Percentiles rank a stretch among this genome's conserved stretches.
These are phyloP conservation scores for Limenitis camilla DNA, from an alignment of 2,888 invertebrate genomes.

Conservation along the genomic window DNA sequence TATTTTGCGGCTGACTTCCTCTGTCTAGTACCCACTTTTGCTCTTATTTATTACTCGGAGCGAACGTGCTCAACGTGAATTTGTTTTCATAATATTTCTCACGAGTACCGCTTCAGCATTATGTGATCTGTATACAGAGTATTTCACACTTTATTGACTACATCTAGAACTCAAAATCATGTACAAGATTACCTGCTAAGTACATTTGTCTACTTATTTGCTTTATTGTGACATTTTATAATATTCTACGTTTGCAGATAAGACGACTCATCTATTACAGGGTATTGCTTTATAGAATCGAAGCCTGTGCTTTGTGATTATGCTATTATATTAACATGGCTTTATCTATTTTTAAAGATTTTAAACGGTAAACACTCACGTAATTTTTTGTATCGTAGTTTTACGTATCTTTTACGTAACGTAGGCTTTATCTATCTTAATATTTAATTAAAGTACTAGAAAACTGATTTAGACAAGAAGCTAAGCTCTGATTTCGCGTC, in stretches of 20 bases:
- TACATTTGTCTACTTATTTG: conserved; percentile 68
- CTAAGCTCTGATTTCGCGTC: no score
- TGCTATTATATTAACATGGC: conserved; percentile 5
- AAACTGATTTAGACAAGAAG: no score
- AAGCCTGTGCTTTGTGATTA: conserved; percentile 10
- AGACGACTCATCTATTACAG: conserved; percentile 56
- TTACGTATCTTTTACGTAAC: no score
- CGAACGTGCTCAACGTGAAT: conserved; percentile 71
- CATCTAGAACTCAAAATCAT: conserved; percentile 35
- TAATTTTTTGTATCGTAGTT: no score
- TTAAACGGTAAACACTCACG: no score
- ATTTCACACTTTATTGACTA: conserved; percentile 35
- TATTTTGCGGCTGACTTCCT: conserved; percentile 52
- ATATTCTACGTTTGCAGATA: conserved; percentile 66
- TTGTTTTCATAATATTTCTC: conserved; percentile 74
- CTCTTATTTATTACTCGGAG: conserved; percentile 70
- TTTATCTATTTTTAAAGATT: no score
- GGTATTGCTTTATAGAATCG: conserved; percentile 46
- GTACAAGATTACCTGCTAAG: conserved; percentile 32
- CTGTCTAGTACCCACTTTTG: conserved; percentile 45
- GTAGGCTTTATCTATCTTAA: no score
- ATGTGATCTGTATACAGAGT: conserved; percentile 34
- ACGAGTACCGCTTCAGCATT: conserved; percentile 46
- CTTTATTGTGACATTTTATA: conserved; percentile 71
- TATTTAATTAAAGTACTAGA: no score